Evolutionary conservation across 2,797 vertebrate genomes (phyloP).

Genomic region (Fistularia commersonii): DNA sequence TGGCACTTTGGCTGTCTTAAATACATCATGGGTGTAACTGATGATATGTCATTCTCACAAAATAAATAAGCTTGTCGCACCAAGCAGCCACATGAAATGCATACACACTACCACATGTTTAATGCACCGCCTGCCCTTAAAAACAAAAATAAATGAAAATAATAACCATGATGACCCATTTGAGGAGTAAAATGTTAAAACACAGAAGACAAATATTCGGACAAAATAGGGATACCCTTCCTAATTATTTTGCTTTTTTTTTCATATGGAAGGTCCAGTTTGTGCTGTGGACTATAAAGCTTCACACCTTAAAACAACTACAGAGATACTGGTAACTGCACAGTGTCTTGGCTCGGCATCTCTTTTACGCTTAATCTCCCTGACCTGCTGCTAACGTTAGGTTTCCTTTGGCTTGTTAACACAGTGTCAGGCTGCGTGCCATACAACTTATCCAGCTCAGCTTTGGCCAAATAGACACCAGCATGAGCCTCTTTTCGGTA

Average conservation of each 20-base stretch:
- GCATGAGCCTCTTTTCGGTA: conserved; percentile 55
- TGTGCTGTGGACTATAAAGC: conserved; percentile 74
- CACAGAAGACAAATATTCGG: conserved; percentile 38
- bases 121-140: conserved; percentile 19
- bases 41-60: conserved; percentile 59
- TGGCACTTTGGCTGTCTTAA: conserved; percentile 73
- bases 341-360: conserved; percentile 61
- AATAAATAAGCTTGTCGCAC: conserved; percentile 59
- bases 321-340: conserved; percentile 65
- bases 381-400: conserved; percentile 48
- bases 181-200: conserved; percentile 8
- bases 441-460: conserved; percentile 47
- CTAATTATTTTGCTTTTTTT: conserved; percentile 35
- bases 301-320: conserved; percentile 60
- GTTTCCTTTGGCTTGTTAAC: conserved; percentile 56
- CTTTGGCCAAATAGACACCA: conserved; percentile 48
- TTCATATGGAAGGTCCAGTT: conserved; percentile 47
- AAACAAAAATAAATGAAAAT: conserved; percentile 5
- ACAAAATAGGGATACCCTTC: conserved; percentile 37
- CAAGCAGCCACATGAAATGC: conserved; percentile 39
- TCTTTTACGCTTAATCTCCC: conserved; percentile 30
- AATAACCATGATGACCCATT: conserved; percentile 24
- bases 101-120: conserved; percentile 38
- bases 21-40: conserved; percentile 65
- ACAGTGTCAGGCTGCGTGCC: conserved; percentile 33